Base-by-base conservation (phyloP, 2,888 invertebrate genomes). In the Eupithecia vulgata region DNA sequence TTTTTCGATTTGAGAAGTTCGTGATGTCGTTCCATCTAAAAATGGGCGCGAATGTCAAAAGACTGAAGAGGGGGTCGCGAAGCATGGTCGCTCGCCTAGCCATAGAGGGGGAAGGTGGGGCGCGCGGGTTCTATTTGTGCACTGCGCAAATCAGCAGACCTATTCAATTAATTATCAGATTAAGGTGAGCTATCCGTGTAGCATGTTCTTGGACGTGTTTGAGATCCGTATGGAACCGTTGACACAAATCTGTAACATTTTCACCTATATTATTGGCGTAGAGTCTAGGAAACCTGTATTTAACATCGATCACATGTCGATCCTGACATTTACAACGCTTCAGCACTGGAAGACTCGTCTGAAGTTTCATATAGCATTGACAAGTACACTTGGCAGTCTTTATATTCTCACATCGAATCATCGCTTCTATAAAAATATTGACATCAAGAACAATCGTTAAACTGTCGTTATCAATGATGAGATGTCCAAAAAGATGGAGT, bases 81-180 rank as follows among this genome's bases (percentile, higher is more conserved):
- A 83, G 82, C 85, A 85, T 86, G 82, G 85, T 84, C 84, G 84
- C 81, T 84, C 83, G 85, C 81, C 84, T 81, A 79, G 85, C 83
- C 81, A 81, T 80, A 81, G 83, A 78, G 85, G 82, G 83, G 83
- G 79, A 72, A 79, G 72, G 82, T 83, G 87, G 88, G 88, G 87
- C 83, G 85, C 79, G 87, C 82, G 85, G 85, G 83, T 83, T 89
- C 94, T 94, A 94, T 94, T 94, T 94, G 90, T 88, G 94, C 90
- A 82, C 90, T 88, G 87, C 90, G 93, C 94, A 94, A 94, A 94
- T 94, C 94, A 94, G 87, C 89, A 89, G 91, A 91, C 92, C 88
- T 87, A 90, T 91, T 93, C 92, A 92, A 94, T 94, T 94, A 94
- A 94, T 94, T 93, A 94, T 93, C 87, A 91, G 93, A 94, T 94